phyloP scores from a whole-genome alignment of 2,888 invertebrate species.

The Orthosia cruda region DNA sequence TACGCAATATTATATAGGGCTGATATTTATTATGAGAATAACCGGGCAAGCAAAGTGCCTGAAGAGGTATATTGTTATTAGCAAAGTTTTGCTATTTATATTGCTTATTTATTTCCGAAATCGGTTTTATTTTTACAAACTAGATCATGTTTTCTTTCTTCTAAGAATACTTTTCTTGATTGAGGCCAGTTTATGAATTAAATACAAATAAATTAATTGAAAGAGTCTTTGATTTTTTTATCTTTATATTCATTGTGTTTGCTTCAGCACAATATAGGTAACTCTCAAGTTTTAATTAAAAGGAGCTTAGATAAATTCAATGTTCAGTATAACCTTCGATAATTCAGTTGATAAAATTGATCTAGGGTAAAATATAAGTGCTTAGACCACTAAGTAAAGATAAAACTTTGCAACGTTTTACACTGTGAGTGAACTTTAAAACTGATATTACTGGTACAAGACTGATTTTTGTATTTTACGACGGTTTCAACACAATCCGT shows the following conservation, averaged over 20 bases:
- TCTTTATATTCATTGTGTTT: background rate
- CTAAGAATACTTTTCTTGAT: background rate
- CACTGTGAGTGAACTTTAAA: constrained; percentile 42
- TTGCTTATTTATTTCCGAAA: background rate
- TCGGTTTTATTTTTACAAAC: background rate
- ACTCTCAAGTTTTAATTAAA: background rate
- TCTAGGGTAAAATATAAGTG: background rate
- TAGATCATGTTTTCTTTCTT: background rate
- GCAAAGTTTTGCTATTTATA: constrained; percentile 3
- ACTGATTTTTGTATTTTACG: constrained; percentile 46
- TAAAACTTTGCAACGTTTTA: constrained; percentile 40
- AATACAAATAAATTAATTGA: background rate
- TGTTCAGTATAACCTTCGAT: background rate
- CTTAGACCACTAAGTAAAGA: constrained; percentile 1
- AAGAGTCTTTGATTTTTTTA: background rate
- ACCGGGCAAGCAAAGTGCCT: constrained; percentile 4
- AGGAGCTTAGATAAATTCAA: background rate
- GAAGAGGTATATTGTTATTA: constrained; percentile 19
- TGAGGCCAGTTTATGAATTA: background rate
- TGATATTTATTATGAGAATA: constrained; percentile 48
- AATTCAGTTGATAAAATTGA: background rate
- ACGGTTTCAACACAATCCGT: constrained; percentile 55
- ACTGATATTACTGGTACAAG: constrained; percentile 47
- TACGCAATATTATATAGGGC: constrained; percentile 38
- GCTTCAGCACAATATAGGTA: too few species aligned